Evolutionary conservation across 2,113 vertebrate species (phyloP), one percentile per base, ranked within the genome.

Genomic region (Boulengerochromis microlepis): DNA sequence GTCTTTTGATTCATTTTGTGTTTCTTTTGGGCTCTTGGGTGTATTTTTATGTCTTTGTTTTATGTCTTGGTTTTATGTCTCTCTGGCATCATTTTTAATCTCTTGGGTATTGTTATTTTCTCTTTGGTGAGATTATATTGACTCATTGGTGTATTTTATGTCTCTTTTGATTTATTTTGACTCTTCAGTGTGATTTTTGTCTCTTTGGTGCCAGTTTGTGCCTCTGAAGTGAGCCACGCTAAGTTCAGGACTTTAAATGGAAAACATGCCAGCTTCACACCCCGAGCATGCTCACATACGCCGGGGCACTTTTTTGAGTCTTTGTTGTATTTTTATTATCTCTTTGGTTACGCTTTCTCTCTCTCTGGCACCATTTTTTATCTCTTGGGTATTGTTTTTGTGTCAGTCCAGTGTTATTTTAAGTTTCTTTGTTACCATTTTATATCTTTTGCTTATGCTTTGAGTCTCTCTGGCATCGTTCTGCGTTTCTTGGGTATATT

Each of bases 211-310:
- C 22, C 15, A 19, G 16, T 50, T 76, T 50, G 15, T 19, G 16
- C 0, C 24, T 76, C 71, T 47, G 2, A 50, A 47, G 42, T 18
- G 6, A 31, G 0, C 42, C 16, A 8, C 6, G 3, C 45, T 78
- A 78, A 5, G 33, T 19, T 22, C 33, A 35, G 61, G 18, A 35
- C 10, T 35, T 35, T n/a, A 35, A 66, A 12, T 22, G 31, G 19
- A 5, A 66, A 66, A 38, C 1, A 38, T 6, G 61, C 10, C 4
- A 12, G 61, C 35, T 33, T 12, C 61, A 22, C 33, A 35, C 18
- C 19, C 29, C 3, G 10, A 38, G 61, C 61, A 8, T 3, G 33
- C 61, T 66, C 52, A 54, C 52, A 54, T 54, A 54, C 3, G 52
- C 52, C 10, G 2, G 52, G 10, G n/a, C n/a, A 54, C 53, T 13